Evolutionary conservation across 1,140 invertebrate genomes (phyloP).

Genomic region (Magallana ariakensis): DNA sequence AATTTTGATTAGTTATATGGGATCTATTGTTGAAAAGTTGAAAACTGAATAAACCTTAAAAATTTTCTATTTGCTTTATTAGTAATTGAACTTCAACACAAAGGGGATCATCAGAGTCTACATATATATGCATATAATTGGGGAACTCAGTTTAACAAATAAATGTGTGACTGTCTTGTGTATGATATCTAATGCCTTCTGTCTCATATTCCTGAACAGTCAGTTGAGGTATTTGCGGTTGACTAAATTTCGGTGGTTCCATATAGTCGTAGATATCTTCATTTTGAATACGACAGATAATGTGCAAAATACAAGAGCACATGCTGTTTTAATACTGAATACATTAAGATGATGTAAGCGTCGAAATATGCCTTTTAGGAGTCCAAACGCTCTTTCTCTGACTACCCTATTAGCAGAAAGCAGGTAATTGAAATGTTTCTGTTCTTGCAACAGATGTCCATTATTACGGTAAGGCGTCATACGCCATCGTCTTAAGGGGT

Average conservation of each 20-base stretch:
- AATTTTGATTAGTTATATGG: too few relatives aligned
- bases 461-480: constrained; percentile 72
- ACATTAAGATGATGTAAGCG: too few relatives aligned
- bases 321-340: not conserved
- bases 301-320: not conserved
- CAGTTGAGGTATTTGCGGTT: too few relatives aligned
- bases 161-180: too few relatives aligned
- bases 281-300: not conserved
- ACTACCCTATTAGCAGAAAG: not conserved
- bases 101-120: too few relatives aligned
- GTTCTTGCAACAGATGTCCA: constrained; percentile 54
- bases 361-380: not conserved
- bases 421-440: constrained; percentile 37
- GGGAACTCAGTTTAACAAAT: too few relatives aligned
- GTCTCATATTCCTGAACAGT: too few relatives aligned
- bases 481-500: constrained; percentile 69
- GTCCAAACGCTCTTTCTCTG: constrained; percentile 21
- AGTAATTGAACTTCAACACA: too few relatives aligned
- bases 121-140: too few relatives aligned
- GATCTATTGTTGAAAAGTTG: too few relatives aligned
- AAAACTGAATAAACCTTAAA: not conserved
- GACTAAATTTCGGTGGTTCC: not conserved
- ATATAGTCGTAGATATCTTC: constrained; percentile 2
- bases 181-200: too few relatives aligned
- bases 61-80: not conserved